phyloP scores from a whole-genome alignment of 2,888 invertebrate species.

The Papilio elwesi region DNA sequence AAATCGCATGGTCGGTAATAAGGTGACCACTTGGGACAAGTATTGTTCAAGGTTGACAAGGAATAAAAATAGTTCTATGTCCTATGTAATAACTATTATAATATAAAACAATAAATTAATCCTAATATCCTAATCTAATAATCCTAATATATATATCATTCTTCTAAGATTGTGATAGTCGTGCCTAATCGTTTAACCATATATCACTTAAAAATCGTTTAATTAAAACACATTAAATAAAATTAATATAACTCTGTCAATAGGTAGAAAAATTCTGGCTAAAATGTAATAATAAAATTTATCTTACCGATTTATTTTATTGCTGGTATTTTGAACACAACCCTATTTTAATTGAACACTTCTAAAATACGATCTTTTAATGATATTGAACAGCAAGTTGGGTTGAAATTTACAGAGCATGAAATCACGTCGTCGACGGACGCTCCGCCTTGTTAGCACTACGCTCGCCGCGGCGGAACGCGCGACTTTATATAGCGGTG shows the following conservation, averaged over 20 bases:
- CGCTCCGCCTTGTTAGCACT: conserved; percentile 60
- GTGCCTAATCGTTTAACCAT: conserved; percentile 6
- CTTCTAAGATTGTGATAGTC: background rate
- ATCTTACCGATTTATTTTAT: conserved; percentile 1
- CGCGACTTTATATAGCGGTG: conserved; percentile 69
- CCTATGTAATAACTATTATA: background rate
- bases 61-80: conserved; percentile 25
- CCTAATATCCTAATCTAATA: background rate
- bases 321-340: background rate
- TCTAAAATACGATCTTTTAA: background rate
- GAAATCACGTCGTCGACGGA: conserved; percentile 51
- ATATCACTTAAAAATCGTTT: conserved; percentile 10
- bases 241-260: background rate
- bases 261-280: background rate
- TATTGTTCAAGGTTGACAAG: conserved; percentile 31
- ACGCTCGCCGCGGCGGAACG: conserved; percentile 66
- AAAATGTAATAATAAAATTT: background rate
- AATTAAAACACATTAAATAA: conserved; percentile 1
- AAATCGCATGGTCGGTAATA: conserved; percentile 15
- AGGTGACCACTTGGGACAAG: conserved; percentile 29
- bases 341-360: conserved; percentile 13
- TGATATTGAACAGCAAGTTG: conserved; percentile 1
- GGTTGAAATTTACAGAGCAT: conserved; percentile 34
- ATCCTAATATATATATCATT: background rate
- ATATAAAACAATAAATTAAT: background rate